Conservation (phyloP, 2,797 vertebrate genomes). For the Carcharodon carcharias region DNA sequence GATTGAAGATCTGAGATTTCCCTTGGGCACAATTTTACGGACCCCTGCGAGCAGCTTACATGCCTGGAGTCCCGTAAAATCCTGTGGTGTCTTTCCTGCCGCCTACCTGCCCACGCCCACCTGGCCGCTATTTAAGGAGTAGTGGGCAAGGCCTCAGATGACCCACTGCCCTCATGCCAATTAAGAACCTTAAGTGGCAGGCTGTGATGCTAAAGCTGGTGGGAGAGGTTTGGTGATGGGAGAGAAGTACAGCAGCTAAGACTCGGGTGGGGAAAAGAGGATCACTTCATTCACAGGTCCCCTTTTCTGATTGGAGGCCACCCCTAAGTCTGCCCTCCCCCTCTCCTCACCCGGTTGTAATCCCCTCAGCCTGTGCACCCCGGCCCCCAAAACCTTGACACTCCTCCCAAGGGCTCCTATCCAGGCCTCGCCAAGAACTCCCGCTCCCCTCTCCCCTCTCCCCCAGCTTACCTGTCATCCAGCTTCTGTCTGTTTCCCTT, state of each 20-base stretch:
- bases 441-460: too few species aligned
- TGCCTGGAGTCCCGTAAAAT: neutral
- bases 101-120: neutral
- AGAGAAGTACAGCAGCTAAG: too few species aligned
- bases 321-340: too few species aligned
- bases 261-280: neutral
- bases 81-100: neutral
- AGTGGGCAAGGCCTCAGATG: neutral
- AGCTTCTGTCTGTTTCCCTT: neutral
- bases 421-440: too few species aligned
- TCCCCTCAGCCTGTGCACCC: too few species aligned
- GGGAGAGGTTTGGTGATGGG: neutral
- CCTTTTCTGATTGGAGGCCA: neutral
- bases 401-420: neutral
- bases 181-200: neutral
- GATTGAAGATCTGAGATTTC: neutral
- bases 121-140: neutral
- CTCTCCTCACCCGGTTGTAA: too few species aligned
- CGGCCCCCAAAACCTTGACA: too few species aligned
- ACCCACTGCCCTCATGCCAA: neutral
- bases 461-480: neutral
- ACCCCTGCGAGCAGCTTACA: neutral
- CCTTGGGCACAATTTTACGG: too few species aligned
- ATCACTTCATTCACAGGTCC: neutral
- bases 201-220: neutral